Base-by-base conservation (phyloP, 1,140 invertebrate genomes). In the Harpegnathos saltator region DNA sequence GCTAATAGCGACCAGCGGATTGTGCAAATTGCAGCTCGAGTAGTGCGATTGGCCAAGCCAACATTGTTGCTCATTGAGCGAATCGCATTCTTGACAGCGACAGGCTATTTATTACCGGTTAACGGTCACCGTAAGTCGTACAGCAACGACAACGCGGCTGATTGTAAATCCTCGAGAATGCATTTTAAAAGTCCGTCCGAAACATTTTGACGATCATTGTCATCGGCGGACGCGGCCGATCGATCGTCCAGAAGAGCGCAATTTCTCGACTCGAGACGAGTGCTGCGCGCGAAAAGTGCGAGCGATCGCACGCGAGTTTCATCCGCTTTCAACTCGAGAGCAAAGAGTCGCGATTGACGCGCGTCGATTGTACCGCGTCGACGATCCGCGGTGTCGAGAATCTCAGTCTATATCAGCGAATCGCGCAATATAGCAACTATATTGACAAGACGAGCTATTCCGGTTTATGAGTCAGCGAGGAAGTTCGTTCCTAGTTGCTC, bases 401-500 rank as follows among this genome's bases (percentile, higher is more conserved):
- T 22, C 15, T 22, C 38, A 50, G 26, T 62, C 0, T 44, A 12
- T 50, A 19, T 63, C 63, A 63, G n/a, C 5, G 2, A 65, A 1
- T 61, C 14, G 59, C 19, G 5, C 9, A 63, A 2, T 19, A 72
- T 33, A n/a, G n/a, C 17, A 73, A 19, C n/a, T 65, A 29, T 33
- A 52, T 63, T 52, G 9, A 22, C 7, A 74, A 74, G n/a, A n/a
- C n/a, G 62, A 38, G 17, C 12, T 74, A 48, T 65, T 75, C 26
- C 22, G 17, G 24, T 52, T 75, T 63, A 74, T 75, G 1, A 75
- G n/a, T 63, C 17, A 56, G 14, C 14, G 7, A 75, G 17, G 0
- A 74, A 62, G 5, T 26, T 75, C 58, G 7, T 26, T 73, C 17
- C 15, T 19, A 29, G n/a, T 74, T 50, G 12, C 9, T 33, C 9